A percentile compares a stretch with the other conserved stretches of the same genome.
These are phyloP conservation scores for Coracopsis vasa DNA, from an alignment of 2,113 vertebrate species.

Conservation along the genomic window DNA sequence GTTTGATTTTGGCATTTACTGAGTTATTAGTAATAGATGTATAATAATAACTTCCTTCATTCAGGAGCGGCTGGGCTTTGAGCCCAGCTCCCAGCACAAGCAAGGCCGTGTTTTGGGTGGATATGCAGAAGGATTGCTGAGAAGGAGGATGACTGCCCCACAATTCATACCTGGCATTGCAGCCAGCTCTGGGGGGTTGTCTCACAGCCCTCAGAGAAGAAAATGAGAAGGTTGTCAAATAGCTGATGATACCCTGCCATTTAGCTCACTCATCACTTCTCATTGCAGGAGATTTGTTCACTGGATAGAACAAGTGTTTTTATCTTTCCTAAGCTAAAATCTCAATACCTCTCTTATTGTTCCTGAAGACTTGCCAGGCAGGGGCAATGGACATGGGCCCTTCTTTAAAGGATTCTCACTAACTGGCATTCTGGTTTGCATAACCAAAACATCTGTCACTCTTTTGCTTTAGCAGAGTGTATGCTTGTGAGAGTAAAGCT, in stretches of 20 bases:
- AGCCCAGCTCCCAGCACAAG: neutral
- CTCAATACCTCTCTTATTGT: neutral
- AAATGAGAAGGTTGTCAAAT: neutral
- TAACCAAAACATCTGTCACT: neutral
- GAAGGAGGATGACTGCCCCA: neutral
- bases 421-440: neutral
- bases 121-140: neutral
- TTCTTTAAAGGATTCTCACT: neutral
- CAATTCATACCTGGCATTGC: neutral
- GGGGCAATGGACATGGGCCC: too few species aligned
- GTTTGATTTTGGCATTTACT: neutral
- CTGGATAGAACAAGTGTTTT: neutral
- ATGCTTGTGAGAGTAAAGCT: neutral
- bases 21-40: neutral
- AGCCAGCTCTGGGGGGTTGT: neutral
- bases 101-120: neutral
- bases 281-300: fast-evolving
- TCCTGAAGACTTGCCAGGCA: neutral
- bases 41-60: neutral
- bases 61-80: neutral
- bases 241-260: neutral
- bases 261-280: neutral
- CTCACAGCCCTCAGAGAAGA: neutral
- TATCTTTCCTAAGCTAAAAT: neutral
- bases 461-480: neutral